A percentile compares a stretch with the other conserved stretches of the same genome.
Evolutionary conservation across 2,113 vertebrate genomes (phyloP).

Genomic region (Gallinago jamesoni): DNA sequence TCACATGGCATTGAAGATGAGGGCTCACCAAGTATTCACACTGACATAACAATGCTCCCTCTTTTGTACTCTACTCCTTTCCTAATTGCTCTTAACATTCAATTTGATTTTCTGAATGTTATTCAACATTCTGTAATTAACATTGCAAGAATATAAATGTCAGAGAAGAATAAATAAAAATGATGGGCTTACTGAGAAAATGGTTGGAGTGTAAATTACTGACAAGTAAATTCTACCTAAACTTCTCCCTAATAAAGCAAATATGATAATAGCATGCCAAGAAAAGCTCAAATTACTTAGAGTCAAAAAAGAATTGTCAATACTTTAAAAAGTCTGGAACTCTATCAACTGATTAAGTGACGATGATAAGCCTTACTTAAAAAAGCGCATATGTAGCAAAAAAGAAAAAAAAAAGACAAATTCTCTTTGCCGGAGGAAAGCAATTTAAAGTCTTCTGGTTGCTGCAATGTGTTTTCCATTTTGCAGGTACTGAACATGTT

Average conservation of each 20-base stretch:
- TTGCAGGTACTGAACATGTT: not conserved
- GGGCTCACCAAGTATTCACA: not conserved
- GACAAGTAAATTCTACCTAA: not conserved
- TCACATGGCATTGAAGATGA: not conserved
- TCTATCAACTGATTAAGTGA: not conserved
- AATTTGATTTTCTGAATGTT: not conserved
- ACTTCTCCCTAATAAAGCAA: not conserved
- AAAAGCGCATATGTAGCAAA: not conserved
- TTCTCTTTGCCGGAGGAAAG: not conserved
- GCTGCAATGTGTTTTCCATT: not conserved
- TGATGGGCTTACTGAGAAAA: not conserved
- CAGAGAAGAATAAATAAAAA: conserved; percentile 15
- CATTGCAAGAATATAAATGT: not conserved
- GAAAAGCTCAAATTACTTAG: not conserved
- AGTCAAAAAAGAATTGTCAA: not conserved
- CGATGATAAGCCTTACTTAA: not conserved
- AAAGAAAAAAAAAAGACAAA: not conserved
- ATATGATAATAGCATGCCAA: not conserved
- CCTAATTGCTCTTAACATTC: not conserved
- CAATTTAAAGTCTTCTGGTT: not conserved
- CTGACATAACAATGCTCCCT: not conserved
- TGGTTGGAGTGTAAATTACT: not conserved
- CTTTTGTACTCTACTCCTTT: not conserved
- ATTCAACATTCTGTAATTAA: conserved; percentile 5
- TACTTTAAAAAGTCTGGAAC: not conserved